Evolutionary conservation across 2,113 vertebrate species (phyloP).

Genomic region (Psilopogon haemacephalus): DNA sequence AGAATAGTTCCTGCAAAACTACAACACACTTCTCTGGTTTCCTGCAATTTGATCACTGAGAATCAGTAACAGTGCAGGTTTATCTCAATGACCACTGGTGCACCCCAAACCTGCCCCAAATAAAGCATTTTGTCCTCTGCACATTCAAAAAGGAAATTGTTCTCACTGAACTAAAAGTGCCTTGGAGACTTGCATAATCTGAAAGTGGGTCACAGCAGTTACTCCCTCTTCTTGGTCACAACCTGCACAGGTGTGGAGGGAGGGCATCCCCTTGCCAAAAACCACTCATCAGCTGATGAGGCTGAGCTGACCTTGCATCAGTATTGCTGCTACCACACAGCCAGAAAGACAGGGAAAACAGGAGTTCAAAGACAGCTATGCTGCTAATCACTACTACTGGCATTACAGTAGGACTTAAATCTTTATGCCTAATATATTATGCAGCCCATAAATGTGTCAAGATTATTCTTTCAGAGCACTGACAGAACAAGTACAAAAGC

Average conservation of each 20-base stretch:
- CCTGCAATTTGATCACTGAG: neutral
- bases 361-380: neutral
- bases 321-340: neutral
- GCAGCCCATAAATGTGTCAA: neutral
- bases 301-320: slow-evolving; percentile 7
- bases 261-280: neutral
- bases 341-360: neutral
- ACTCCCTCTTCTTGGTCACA: neutral
- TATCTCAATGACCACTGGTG: neutral
- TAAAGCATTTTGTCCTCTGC: neutral
- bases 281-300: neutral
- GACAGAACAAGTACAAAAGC: neutral
- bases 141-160: neutral
- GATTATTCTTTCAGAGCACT: neutral
- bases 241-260: neutral
- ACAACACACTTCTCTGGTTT: neutral
- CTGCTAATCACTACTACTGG: neutral
- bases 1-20: neutral
- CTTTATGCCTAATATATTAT: neutral
- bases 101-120: neutral
- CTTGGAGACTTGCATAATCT: neutral
- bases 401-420: neutral
- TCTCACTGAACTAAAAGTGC: neutral
- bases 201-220: neutral
- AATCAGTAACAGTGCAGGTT: fast-evolving